phyloP scores from a whole-genome alignment of 2,797 vertebrate species.

The Hoplostethus mediterraneus region DNA sequence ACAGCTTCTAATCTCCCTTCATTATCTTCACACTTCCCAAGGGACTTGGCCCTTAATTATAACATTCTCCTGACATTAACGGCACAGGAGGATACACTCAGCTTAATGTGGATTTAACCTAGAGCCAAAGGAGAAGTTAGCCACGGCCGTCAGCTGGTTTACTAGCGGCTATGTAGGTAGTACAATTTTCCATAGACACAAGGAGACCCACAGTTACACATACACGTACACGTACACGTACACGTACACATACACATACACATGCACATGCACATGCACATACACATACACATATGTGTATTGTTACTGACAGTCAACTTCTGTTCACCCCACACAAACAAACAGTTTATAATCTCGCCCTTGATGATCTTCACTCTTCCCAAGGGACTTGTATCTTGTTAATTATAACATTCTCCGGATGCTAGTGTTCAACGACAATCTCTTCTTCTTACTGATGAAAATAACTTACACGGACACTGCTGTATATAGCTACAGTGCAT shows the following conservation, averaged over 20 bases:
- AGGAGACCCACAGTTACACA: too few species aligned
- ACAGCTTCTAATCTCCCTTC: constrained; percentile 45
- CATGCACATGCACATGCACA: too few species aligned
- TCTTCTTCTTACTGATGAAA: constrained; percentile 3
- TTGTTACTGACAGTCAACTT: not conserved
- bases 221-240: too few species aligned
- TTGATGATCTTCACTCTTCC: not conserved
- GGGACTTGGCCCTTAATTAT: constrained; percentile 56
- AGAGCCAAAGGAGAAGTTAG: too few species aligned
- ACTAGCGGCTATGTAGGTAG: constrained; percentile 2
- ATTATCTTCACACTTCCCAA: constrained; percentile 43
- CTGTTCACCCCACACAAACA: not conserved
- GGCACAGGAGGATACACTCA: constrained; percentile 28
- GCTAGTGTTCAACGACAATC: not conserved
- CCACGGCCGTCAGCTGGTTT: too few species aligned
- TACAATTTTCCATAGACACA: too few species aligned
- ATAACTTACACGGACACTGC: not conserved
- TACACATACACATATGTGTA: not conserved
- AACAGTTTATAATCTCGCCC: not conserved
- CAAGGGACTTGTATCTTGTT: not conserved
- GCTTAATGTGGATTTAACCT: constrained; percentile 34
- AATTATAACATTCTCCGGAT: not conserved
- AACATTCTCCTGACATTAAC: constrained; percentile 53
- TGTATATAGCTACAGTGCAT: constrained; percentile 1
- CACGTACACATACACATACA: too few species aligned